Evolutionary conservation across 2,113 vertebrate species (phyloP).

Genomic region (Picathartes gymnocephalus): DNA sequence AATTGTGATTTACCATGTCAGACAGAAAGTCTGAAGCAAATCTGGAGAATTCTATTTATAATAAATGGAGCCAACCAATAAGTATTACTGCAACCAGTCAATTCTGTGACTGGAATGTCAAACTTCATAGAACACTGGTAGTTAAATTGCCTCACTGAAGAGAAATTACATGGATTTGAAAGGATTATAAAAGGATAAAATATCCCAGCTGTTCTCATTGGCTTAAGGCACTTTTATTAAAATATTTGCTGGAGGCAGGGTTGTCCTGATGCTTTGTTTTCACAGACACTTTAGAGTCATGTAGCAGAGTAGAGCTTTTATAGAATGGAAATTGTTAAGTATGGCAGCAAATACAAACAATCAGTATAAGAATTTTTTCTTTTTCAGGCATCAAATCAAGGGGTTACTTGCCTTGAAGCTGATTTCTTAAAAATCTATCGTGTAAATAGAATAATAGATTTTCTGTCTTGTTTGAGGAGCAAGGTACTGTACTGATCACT

Average conservation of each 20-base stretch:
- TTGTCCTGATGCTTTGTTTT: not conserved
- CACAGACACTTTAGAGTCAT: not conserved
- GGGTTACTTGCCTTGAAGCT: not conserved
- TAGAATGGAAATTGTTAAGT: not conserved
- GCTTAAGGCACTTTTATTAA: slow-evolving; percentile 1
- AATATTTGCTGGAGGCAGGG: not conserved
- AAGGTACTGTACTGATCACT: not conserved
- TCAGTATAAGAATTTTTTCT: not conserved
- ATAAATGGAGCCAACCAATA: not conserved
- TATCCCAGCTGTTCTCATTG: slow-evolving; percentile 1
- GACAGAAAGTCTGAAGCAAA: not conserved
- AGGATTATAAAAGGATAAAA: slow-evolving; percentile 45
- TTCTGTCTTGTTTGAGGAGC: not conserved
- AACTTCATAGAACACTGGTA: not conserved
- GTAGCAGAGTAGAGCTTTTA: not conserved
- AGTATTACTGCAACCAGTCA: slow-evolving; percentile 5
- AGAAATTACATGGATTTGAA: slow-evolving; percentile 37
- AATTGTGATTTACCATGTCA: not conserved
- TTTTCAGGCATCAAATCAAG: not conserved
- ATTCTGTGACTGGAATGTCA: slow-evolving; percentile 11
- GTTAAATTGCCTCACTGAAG: slow-evolving; percentile 12
- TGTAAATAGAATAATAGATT: not conserved
- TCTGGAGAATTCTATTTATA: not conserved
- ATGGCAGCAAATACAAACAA: not conserved
- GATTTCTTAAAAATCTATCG: not conserved